Evolutionary conservation across 2,113 vertebrate species (phyloP).

Genomic region (Seriola dumerili): DNA sequence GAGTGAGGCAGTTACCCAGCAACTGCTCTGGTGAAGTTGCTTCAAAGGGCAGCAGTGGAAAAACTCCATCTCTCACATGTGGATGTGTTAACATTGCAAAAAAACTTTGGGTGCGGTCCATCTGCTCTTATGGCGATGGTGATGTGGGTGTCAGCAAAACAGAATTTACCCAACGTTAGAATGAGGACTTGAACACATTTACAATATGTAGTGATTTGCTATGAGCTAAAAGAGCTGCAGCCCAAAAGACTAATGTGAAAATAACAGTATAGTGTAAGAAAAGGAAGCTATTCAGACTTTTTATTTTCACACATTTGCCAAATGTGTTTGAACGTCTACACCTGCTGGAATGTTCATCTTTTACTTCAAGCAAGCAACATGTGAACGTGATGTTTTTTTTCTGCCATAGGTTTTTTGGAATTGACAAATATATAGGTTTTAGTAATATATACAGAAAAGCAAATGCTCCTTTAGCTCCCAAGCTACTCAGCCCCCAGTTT

Average conservation of each 20-base stretch:
- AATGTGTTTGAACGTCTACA: not conserved
- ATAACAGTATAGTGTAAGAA: not conserved
- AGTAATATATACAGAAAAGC: not conserved
- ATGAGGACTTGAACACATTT: constrained; percentile 20
- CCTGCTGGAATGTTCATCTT: not conserved
- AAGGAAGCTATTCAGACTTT: not conserved
- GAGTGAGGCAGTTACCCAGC: constrained; percentile 60
- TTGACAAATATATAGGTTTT: constrained; percentile 2
- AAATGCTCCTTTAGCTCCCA: not conserved
- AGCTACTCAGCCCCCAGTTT: not conserved
- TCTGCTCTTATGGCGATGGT: constrained; percentile 36
- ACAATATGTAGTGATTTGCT: constrained; percentile 25
- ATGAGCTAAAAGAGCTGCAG: constrained; percentile 8
- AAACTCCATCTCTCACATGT: not conserved
- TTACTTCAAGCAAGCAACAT: not conserved
- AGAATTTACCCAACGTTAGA: constrained; percentile 20
- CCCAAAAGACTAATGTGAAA: constrained; percentile 6
- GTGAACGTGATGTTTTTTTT: not conserved
- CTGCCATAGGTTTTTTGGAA: not conserved
- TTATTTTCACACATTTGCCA: not conserved
- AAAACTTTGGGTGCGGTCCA: constrained; percentile 32
- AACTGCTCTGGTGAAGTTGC: constrained; percentile 39
- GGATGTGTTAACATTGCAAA: constrained; percentile 16
- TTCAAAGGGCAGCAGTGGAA: not conserved
- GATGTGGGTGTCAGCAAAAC: constrained; percentile 23